phyloP scores from a whole-genome alignment of 2,797 vertebrate genomes.

The Chaenodraco wilsoni region DNA sequence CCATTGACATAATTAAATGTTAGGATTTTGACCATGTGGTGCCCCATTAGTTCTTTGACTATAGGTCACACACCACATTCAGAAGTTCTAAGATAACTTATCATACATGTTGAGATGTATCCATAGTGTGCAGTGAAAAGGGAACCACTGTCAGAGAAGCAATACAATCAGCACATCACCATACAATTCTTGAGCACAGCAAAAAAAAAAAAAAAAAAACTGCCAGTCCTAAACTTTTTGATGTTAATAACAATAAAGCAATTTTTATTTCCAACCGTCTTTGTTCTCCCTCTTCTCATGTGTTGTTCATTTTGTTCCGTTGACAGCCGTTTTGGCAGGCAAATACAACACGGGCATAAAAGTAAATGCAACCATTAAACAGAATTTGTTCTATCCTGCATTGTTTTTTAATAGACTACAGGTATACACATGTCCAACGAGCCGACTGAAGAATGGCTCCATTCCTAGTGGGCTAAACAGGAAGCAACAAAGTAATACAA shows the following conservation, averaged over 20 bases:
- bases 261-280: constrained; percentile 7
- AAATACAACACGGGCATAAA: not conserved
- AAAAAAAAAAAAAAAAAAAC: not conserved
- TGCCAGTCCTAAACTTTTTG: constrained; percentile 16
- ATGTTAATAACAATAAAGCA: constrained; percentile 5
- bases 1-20: too few relatives aligned
- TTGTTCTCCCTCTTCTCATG: constrained; percentile 7
- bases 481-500: constrained; percentile 24
- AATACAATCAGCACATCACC: not conserved
- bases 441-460: constrained; percentile 7
- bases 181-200: not conserved
- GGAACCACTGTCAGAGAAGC: not conserved
- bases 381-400: not conserved
- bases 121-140: not conserved
- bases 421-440: not conserved
- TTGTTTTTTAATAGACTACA: constrained; percentile 5
- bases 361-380: not conserved
- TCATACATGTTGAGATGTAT: not conserved
- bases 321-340: not conserved
- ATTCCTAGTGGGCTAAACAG: not conserved
- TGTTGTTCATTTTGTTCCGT: constrained; percentile 22
- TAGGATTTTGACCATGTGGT: not conserved
- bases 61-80: not conserved
- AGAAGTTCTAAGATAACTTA: not conserved
- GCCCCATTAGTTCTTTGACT: too few relatives aligned